Evolutionary conservation across 2,888 invertebrate species (phyloP).

Genomic region (Phrixothrix hirtus): DNA sequence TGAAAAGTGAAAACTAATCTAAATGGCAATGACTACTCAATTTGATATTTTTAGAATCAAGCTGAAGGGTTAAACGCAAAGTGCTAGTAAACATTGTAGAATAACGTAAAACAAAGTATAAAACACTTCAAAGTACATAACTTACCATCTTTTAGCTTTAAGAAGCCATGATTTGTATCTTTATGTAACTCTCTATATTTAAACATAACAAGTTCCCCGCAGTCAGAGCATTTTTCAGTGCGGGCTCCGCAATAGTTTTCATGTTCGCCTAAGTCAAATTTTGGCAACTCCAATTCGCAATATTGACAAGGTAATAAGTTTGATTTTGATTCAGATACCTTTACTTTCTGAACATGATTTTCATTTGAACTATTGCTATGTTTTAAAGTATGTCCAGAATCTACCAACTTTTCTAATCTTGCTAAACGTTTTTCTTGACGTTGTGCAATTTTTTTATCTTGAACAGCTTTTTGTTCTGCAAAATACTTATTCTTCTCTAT

Average conservation of each 20-base stretch:
- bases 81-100: not conserved
- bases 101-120: too few relatives aligned
- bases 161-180: slow-evolving; percentile 69
- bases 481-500: slow-evolving; percentile 47
- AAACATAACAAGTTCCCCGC: slow-evolving; percentile 71
- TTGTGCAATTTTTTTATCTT: slow-evolving; percentile 41
- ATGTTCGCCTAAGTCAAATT: slow-evolving; percentile 64
- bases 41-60: too few relatives aligned
- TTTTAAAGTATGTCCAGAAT: too few relatives aligned
- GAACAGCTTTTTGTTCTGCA: slow-evolving; percentile 41
- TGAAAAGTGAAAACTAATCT: too few relatives aligned
- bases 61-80: too few relatives aligned
- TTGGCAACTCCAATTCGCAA: slow-evolving; percentile 68
- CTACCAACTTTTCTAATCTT: slow-evolving; percentile 18
- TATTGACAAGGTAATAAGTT: slow-evolving; percentile 63
- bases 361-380: too few relatives aligned
- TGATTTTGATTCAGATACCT: slow-evolving; percentile 2
- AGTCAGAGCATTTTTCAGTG: slow-evolving; percentile 70
- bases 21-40: too few relatives aligned
- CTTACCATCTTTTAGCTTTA: slow-evolving; percentile 65
- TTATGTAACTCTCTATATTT: slow-evolving; percentile 67
- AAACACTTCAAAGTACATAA: not conserved
- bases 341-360: not conserved
- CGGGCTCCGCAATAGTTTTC: slow-evolving; percentile 72
- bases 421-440: slow-evolving; percentile 33